These are phyloP conservation scores for Drosophila neutralis DNA, from an alignment of 2,888 invertebrate species.

Conservation along the genomic window DNA sequence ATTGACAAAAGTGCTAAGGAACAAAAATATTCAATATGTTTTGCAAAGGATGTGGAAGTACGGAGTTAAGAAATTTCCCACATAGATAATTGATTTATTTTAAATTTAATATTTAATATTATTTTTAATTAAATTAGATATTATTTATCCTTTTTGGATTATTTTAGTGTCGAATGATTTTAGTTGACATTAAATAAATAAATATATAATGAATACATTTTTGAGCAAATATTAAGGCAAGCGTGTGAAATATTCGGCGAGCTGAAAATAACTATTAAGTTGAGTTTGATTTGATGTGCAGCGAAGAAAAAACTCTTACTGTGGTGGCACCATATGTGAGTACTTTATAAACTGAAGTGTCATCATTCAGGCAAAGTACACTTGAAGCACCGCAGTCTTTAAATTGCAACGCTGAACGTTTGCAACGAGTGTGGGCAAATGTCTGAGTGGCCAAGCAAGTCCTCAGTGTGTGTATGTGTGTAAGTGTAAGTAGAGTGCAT, in stretches of 20 bases:
- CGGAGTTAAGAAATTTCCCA: slow-evolving; percentile 49
- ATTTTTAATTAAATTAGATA: background rate
- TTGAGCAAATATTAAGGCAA: background rate
- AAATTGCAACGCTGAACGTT: slow-evolving; percentile 48
- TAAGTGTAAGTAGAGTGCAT: background rate
- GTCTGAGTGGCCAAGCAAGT: slow-evolving; percentile 49
- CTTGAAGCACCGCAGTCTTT: slow-evolving; percentile 59
- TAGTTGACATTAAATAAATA: background rate
- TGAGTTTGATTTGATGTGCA: slow-evolving; percentile 42
- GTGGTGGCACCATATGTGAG: slow-evolving; percentile 33
- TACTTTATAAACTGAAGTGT: slow-evolving; percentile 53
- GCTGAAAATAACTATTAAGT: background rate
- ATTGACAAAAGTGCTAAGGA: background rate
- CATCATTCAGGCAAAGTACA: slow-evolving; percentile 55
- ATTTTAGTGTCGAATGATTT: background rate
- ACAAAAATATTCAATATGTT: slow-evolving; percentile 57
- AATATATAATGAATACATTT: background rate
- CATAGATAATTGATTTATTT: background rate
- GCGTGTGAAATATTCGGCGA: background rate
- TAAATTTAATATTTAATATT: background rate
- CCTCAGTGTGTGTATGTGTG: slow-evolving; percentile 18
- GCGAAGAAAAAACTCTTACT: slow-evolving; percentile 35
- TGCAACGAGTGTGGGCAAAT: slow-evolving; percentile 43
- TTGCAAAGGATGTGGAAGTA: slow-evolving; percentile 77
- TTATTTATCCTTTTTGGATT: background rate